Evolutionary conservation across 64 coral and sea anemone species (phyloP).

Genomic region (Montipora capricornis): DNA sequence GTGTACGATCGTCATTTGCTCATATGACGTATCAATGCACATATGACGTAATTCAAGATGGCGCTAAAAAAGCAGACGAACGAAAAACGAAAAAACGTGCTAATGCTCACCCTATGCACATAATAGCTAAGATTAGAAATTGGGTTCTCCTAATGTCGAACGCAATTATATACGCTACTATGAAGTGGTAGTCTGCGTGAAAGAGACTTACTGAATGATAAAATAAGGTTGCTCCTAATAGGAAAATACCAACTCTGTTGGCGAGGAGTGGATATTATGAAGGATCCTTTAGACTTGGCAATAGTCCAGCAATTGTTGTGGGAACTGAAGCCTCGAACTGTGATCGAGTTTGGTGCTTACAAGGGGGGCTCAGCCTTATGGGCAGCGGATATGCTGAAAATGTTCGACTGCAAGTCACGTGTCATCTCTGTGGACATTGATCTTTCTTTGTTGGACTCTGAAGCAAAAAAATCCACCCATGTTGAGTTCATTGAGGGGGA

Average conservation of each 20-base stretch:
- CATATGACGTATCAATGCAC: too few species aligned
- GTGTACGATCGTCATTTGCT: too few species aligned
- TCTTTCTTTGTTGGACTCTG: conserved; percentile 17
- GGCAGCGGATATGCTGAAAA: conserved; percentile 27
- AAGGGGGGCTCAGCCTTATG: conserved; percentile 37
- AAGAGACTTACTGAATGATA: neutral
- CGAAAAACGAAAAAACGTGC: too few species aligned
- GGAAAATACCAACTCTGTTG: conserved; percentile 36
- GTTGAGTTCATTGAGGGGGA: conserved; percentile 11
- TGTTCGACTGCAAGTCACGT: conserved; percentile 19
- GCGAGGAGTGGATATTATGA: conserved; percentile 19
- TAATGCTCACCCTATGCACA: too few species aligned
- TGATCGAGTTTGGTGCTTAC: conserved; percentile 31
- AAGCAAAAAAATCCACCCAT: neutral
- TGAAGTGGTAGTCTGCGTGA: neutral
- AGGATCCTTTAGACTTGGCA: neutral
- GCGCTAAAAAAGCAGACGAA: too few species aligned
- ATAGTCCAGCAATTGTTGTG: conserved; percentile 35
- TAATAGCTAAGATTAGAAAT: too few species aligned
- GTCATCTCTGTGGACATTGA: conserved; percentile 42
- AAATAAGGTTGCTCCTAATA: neutral
- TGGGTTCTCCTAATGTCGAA: too few species aligned
- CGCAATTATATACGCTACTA: too few species aligned
- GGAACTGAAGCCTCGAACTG: conserved; percentile 49
- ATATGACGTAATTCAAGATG: too few species aligned